Percentiles rank a stretch among this genome's conserved stretches.
Conservation (phyloP, 2,797 vertebrate species). For the Smutsia gigantea region DNA sequence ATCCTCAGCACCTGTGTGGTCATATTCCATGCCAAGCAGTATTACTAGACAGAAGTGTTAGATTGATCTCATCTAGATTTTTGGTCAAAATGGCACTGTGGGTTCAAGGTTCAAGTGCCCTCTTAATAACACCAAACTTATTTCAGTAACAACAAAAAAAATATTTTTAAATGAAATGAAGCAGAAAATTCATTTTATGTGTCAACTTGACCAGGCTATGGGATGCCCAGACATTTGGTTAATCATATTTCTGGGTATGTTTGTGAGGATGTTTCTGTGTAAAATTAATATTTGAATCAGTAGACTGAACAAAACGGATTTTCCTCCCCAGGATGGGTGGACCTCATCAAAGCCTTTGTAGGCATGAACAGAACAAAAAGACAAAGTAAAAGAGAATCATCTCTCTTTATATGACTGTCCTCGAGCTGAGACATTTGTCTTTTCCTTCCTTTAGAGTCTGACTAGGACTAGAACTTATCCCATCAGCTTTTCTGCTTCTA, state of each 20-base stretch:
- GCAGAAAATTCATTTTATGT: background rate
- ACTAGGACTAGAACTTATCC: background rate
- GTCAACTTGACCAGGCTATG: background rate
- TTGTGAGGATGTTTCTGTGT: background rate
- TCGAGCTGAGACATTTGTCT: background rate
- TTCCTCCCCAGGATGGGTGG: fast-evolving
- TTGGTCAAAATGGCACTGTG: background rate
- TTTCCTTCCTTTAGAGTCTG: background rate
- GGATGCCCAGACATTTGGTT: background rate
- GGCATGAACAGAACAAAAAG: background rate
- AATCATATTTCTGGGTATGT: background rate
- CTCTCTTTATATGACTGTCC: background rate
- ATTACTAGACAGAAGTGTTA: background rate
- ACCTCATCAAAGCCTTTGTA: background rate
- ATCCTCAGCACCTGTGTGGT: background rate
- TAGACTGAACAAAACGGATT: background rate
- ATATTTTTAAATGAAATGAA: background rate
- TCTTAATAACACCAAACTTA: background rate
- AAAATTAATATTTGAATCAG: background rate
- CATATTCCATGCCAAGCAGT: background rate
- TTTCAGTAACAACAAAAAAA: background rate
- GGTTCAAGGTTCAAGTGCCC: background rate
- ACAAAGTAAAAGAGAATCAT: background rate
- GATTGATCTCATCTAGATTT: background rate
- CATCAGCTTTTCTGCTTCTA: background rate